A percentile compares a stretch with the other conserved stretches of the same genome.
phyloP scores from a whole-genome alignment of 2,113 vertebrate species.

The Seriola quinqueradiata region DNA sequence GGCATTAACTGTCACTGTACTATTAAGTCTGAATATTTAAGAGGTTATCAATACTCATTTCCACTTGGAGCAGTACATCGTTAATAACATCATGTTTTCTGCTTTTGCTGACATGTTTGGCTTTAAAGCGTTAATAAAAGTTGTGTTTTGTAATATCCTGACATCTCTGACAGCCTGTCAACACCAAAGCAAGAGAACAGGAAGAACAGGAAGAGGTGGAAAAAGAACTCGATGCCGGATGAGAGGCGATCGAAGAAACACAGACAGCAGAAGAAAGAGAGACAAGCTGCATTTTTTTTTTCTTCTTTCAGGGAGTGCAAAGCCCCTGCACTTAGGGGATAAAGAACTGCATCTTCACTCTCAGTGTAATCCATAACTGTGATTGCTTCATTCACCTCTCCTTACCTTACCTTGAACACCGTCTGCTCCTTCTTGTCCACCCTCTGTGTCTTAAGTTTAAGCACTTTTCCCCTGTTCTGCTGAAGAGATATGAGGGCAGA shows the following conservation, averaged over 20 bases:
- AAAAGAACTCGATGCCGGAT: slow-evolving; percentile 33
- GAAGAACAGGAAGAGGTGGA: slow-evolving; percentile 40
- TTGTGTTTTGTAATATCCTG: slow-evolving; percentile 41
- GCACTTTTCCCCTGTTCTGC: slow-evolving; percentile 1
- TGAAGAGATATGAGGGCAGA: slow-evolving; percentile 16
- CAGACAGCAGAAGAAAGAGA: slow-evolving; percentile 36
- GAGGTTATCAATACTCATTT: not conserved
- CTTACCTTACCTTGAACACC: slow-evolving; percentile 17
- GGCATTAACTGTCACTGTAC: not conserved
- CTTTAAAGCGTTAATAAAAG: slow-evolving; percentile 24
- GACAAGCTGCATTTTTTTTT: slow-evolving; percentile 24
- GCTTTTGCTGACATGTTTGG: not conserved
- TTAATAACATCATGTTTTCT: not conserved
- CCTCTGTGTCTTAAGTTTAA: slow-evolving; percentile 18
- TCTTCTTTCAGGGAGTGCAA: slow-evolving; percentile 16
- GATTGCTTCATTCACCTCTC: slow-evolving; percentile 66
- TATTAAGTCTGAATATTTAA: not conserved
- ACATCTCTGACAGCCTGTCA: slow-evolving; percentile 51
- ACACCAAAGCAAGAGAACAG: slow-evolving; percentile 32
- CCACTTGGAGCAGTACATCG: not conserved
- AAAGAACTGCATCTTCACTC: slow-evolving; percentile 49
- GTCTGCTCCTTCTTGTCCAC: slow-evolving; percentile 26
- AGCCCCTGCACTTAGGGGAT: slow-evolving; percentile 47
- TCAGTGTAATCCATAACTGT: slow-evolving; percentile 65
- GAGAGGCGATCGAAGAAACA: slow-evolving; percentile 56